Conservation (phyloP, 2,888 invertebrate species). For the Petrophora chlorosata region DNA sequence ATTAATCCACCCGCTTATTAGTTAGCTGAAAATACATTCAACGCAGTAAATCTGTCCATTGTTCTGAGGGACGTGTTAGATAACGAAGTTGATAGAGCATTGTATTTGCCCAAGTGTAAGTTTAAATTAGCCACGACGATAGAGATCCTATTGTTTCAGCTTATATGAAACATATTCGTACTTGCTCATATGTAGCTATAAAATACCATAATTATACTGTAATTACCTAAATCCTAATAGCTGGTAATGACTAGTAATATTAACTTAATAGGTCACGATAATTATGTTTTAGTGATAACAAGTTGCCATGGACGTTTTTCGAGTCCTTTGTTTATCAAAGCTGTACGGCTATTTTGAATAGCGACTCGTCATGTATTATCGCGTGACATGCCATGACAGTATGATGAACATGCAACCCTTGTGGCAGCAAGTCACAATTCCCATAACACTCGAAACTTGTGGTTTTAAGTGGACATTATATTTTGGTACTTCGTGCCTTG, state of each 20-base stretch:
- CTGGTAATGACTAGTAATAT: no score
- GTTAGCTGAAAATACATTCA: neutral
- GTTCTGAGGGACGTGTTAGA: neutral
- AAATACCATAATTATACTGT: no score
- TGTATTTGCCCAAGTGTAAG: neutral
- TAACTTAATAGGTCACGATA: neutral
- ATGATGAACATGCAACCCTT: constrained; percentile 34
- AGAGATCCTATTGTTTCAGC: constrained; percentile 1
- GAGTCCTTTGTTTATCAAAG: constrained; percentile 3
- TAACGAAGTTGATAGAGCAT: constrained; percentile 1
- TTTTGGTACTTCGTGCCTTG: constrained; percentile 12
- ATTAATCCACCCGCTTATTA: no score
- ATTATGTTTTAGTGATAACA: neutral
- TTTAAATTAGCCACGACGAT: neutral
- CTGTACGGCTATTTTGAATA: constrained; percentile 17
- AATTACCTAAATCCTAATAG: no score
- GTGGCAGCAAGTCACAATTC: constrained; percentile 27
- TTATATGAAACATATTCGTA: no score
- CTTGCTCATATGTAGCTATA: no score
- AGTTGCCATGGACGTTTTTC: neutral
- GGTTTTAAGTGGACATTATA: neutral
- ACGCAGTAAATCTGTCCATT: constrained; percentile 8
- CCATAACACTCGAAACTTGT: constrained; percentile 28
- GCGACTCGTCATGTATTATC: constrained; percentile 29
- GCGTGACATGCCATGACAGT: constrained; percentile 29